phyloP scores from a whole-genome alignment of 2,888 invertebrate species.

The Idaea biselata region DNA sequence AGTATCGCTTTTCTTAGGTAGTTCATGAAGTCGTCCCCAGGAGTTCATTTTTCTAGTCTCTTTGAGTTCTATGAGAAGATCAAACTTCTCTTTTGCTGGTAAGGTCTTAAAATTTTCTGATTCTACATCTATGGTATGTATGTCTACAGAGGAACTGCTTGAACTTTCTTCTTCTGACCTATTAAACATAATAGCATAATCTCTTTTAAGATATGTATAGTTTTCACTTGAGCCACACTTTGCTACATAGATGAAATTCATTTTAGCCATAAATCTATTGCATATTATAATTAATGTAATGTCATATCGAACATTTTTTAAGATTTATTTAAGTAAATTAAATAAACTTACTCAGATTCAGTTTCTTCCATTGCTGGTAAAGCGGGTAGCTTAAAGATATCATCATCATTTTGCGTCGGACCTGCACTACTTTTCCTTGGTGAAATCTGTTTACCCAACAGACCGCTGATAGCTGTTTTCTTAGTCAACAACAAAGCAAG shows the following conservation, averaged over 20 bases:
- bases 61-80: conserved; percentile 93
- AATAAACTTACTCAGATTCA: conserved; percentile 71
- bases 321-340: background rate
- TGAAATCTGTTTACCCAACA: conserved; percentile 79
- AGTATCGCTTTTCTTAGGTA: conserved; percentile 87
- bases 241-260: background rate
- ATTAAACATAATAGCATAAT: conserved; percentile 21
- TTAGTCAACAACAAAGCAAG: conserved; percentile 87
- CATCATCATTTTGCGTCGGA: conserved; percentile 60
- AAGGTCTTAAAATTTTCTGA: conserved; percentile 89
- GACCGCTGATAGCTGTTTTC: conserved; percentile 87
- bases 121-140: conserved; percentile 90
- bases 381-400: conserved; percentile 85
- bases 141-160: conserved; percentile 75
- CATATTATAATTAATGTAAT: background rate
- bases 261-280: background rate
- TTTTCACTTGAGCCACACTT: no score
- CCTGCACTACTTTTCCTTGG: conserved; percentile 56
- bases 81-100: conserved; percentile 94
- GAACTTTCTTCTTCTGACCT: conserved; percentile 72
- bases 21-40: conserved; percentile 91
- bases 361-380: conserved; percentile 56
- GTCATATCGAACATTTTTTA: no score
- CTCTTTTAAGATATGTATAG: background rate
- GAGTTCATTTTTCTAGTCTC: conserved; percentile 95